These are phyloP conservation scores for Calliscelio sp. DNA, from an alignment of 2,888 invertebrate genomes.

Conservation along the genomic window DNA sequence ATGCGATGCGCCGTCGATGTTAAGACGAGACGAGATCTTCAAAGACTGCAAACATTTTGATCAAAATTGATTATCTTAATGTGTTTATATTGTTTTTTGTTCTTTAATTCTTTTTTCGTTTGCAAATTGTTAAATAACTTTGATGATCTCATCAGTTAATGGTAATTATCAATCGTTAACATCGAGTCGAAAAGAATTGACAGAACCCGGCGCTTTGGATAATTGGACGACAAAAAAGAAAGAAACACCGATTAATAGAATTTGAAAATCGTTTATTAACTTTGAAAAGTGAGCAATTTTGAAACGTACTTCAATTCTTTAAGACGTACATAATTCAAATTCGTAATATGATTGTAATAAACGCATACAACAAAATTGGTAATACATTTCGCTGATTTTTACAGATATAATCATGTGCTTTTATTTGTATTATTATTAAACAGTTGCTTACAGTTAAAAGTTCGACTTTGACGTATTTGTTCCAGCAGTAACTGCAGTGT, in stretches of 20 bases:
- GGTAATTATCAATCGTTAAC: conserved; percentile 1
- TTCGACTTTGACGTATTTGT: too few species aligned
- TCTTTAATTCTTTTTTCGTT: too few species aligned
- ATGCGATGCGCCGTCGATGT: conserved; percentile 68
- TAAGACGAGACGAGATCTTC: conserved; percentile 84
- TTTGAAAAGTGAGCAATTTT: conserved; percentile 54
- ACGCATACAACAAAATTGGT: conserved; percentile 61
- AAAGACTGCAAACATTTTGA: too few species aligned
- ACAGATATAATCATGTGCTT: too few species aligned
- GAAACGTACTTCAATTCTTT: conserved; percentile 70
- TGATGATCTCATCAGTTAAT: not conserved
- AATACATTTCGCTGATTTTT: conserved; percentile 66
- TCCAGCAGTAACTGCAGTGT: too few species aligned
- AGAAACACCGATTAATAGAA: conserved; percentile 56
- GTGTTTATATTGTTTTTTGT: conserved; percentile 16
- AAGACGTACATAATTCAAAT: conserved; percentile 62
- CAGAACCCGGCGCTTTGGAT: conserved; percentile 59
- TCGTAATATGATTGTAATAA: conserved; percentile 39
- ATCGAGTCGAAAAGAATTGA: conserved; percentile 69
- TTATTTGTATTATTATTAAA: too few species aligned
- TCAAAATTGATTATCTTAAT: too few species aligned
- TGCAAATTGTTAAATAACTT: too few species aligned
- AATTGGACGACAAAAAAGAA: conserved; percentile 67
- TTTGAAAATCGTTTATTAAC: conserved; percentile 63
- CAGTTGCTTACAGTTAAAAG: too few species aligned